Percentiles rank a stretch among this genome's conserved stretches.
Conservation (phyloP, 2,113 vertebrate species). For the Paramisgurnus dabryanus region DNA sequence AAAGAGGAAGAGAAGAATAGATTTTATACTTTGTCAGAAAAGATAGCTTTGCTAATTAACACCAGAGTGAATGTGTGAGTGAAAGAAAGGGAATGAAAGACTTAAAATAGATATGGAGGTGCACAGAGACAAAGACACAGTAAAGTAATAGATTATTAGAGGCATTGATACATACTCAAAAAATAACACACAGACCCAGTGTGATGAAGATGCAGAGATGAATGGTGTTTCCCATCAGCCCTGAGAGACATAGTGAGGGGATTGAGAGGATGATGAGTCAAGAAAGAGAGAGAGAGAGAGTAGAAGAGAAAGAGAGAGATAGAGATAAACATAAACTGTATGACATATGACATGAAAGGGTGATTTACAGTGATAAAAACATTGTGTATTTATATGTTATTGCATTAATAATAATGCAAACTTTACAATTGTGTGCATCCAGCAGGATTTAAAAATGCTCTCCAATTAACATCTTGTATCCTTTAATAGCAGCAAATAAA, state of each 20-base stretch:
- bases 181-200: slow-evolving; percentile 4
- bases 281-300: slow-evolving; percentile 36
- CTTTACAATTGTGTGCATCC: too few relatives aligned
- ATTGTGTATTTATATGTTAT: not conserved
- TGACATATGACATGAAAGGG: not conserved
- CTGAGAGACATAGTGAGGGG: slow-evolving; percentile 11
- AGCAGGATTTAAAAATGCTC: too few relatives aligned
- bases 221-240: slow-evolving; percentile 11
- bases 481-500: too few relatives aligned
- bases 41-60: slow-evolving; percentile 64
- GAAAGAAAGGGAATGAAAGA: slow-evolving; percentile 1
- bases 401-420: too few relatives aligned
- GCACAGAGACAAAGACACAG: slow-evolving; percentile 12
- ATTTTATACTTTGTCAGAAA: slow-evolving; percentile 36
- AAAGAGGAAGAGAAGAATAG: not conserved
- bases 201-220: not conserved
- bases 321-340: not conserved
- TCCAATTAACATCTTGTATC: too few relatives aligned
- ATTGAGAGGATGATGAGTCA: slow-evolving; percentile 21
- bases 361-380: not conserved
- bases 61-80: slow-evolving; percentile 50
- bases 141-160: not conserved
- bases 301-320: not conserved
- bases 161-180: not conserved
- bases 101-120: slow-evolving; percentile 37